Conservation (phyloP, 1,140 invertebrate genomes). For the Drosophila varians region DNA sequence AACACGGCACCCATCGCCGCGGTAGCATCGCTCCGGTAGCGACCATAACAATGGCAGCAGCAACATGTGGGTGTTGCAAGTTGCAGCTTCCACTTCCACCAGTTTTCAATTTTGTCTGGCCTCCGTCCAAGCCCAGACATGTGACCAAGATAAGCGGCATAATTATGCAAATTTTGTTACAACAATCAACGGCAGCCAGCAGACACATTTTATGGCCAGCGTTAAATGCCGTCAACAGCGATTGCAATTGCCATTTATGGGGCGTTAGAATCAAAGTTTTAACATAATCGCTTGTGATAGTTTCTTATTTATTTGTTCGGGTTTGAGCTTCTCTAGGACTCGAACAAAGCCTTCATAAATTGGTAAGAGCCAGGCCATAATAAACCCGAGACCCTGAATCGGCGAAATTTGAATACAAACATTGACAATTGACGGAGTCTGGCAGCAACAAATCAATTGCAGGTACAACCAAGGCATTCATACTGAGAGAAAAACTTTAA, state of each 20-base stretch:
- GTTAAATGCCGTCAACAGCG: slow-evolving; percentile 65
- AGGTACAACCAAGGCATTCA: slow-evolving; percentile 1
- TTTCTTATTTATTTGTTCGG: slow-evolving; percentile 37
- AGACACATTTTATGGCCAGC: slow-evolving; percentile 59
- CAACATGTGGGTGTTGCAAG: slow-evolving; percentile 54
- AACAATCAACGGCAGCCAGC: slow-evolving; percentile 58
- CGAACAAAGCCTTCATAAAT: slow-evolving; percentile 76
- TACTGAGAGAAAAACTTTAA: too few relatives aligned
- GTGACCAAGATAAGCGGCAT: slow-evolving; percentile 80
- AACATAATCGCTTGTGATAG: slow-evolving; percentile 56
- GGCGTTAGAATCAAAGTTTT: slow-evolving; percentile 70
- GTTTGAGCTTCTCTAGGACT: slow-evolving; percentile 8
- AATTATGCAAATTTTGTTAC: slow-evolving; percentile 82
- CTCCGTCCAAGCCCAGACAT: slow-evolving; percentile 49
- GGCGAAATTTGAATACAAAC: slow-evolving; percentile 75
- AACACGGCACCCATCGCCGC: slow-evolving; percentile 17
- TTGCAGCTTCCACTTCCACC: slow-evolving; percentile 13
- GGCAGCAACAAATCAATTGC: slow-evolving; percentile 71
- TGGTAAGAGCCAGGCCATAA: slow-evolving; percentile 31
- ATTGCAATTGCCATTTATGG: slow-evolving; percentile 68
- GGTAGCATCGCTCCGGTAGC: background rate
- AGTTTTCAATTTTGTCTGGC: slow-evolving; percentile 32
- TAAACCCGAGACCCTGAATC: slow-evolving; percentile 26
- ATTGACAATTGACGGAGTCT: slow-evolving; percentile 54
- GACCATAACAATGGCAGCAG: slow-evolving; percentile 23